These are phyloP conservation scores for Podarcis cretensis DNA, from an alignment of 2,113 vertebrate genomes.

Conservation along the genomic window DNA sequence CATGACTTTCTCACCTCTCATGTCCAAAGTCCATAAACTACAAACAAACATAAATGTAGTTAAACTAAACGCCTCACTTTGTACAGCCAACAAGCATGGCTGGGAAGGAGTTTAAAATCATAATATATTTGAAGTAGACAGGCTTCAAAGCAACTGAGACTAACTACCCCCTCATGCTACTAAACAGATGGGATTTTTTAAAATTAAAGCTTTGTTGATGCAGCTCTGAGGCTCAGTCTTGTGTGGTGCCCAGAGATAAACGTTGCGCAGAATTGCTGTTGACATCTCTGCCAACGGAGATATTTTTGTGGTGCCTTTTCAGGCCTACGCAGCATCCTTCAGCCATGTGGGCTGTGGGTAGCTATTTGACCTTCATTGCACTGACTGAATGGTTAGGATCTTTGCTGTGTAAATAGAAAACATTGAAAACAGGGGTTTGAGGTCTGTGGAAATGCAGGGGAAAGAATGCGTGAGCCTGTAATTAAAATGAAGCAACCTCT, in stretches of 20 bases:
- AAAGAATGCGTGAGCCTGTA: constrained; percentile 10
- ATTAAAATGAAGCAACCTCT: constrained; percentile 10
- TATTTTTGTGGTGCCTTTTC: neutral
- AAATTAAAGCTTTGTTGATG: neutral
- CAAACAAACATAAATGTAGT: neutral
- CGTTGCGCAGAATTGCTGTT: neutral
- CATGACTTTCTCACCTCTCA: neutral
- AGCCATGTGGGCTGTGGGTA: neutral
- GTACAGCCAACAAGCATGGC: neutral
- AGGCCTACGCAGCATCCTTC: neutral
- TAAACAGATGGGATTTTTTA: neutral
- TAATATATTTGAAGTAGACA: neutral
- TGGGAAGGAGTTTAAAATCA: neutral
- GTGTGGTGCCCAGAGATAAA: constrained; percentile 7
- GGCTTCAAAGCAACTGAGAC: neutral
- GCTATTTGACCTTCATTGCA: constrained; percentile 3
- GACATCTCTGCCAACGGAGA: neutral
- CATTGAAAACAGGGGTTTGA: neutral
- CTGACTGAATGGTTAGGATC: neutral
- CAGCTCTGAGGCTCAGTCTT: neutral
- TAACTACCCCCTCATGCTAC: neutral
- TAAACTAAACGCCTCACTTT: neutral
- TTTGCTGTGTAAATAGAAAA: neutral
- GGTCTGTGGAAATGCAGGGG: neutral
- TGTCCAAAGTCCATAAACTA: neutral